These are phyloP conservation scores for Ferdinandea cuprea DNA, from an alignment of 2,888 invertebrate genomes.

Conservation along the genomic window DNA sequence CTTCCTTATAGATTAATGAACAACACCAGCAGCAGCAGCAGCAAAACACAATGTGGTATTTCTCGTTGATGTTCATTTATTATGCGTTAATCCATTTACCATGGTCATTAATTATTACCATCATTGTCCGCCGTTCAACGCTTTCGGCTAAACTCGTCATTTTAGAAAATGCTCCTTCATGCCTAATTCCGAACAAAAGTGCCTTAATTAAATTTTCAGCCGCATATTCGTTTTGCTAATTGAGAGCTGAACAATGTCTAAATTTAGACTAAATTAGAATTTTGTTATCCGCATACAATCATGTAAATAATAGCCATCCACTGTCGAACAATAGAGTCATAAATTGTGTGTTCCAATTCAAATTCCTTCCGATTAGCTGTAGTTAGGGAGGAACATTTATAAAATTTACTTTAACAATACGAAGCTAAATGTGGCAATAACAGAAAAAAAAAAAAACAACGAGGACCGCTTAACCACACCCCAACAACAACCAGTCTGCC, in stretches of 20 bases:
- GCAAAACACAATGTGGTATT: neutral
- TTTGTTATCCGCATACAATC: neutral
- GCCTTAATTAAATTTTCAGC: slow-evolving; percentile 30
- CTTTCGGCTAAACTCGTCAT: neutral
- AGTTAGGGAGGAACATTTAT: neutral
- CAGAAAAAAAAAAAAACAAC: neutral
- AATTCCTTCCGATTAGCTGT: neutral
- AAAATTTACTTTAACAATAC: no score
- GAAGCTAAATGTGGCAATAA: neutral
- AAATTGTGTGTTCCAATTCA: neutral
- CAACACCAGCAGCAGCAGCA: no score
- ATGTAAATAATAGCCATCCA: slow-evolving; percentile 3
- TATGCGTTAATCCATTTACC: slow-evolving; percentile 19
- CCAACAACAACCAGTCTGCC: neutral
- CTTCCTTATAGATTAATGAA: neutral
- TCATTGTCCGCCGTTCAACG: neutral
- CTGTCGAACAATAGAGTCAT: neutral
- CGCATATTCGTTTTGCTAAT: slow-evolving; percentile 32
- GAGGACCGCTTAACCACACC: neutral
- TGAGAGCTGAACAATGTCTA: slow-evolving; percentile 10
- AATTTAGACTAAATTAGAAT: slow-evolving; percentile 3
- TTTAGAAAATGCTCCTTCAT: neutral
- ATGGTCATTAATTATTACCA: slow-evolving; percentile 15
- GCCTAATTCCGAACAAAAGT: neutral
- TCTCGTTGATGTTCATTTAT: slow-evolving; percentile 8